Base-by-base conservation (phyloP, 2,888 invertebrate genomes). In the Beris chalybata region DNA sequence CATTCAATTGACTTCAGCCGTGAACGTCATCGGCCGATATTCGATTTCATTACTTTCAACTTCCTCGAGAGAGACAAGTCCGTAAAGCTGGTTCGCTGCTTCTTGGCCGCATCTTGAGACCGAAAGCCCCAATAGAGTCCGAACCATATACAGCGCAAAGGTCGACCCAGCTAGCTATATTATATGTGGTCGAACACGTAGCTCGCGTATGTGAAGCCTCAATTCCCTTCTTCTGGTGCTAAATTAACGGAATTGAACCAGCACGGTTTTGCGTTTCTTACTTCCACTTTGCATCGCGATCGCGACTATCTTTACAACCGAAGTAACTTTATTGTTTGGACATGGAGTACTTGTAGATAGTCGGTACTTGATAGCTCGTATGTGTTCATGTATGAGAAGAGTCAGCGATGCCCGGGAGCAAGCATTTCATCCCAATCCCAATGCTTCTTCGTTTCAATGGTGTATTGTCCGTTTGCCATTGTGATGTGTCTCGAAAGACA, bases 11-110 rank as follows among this genome's bases (percentile, higher is more conserved):
- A 68, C 68, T 68, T 22, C 52, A 52, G 30, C 61, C 15, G 38
- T 61, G 61, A 43, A 38, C 61, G 61, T 67, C 67, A 67, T 67
- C 67, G 54, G 44, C 38, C 58, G 59, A 64, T 67, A 58, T 67
- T 67, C 67, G 65, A 67, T 65, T 67, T 67, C 64, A 59, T 67
- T 67, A 67, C 59, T 67, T 30, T 53, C 63, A 58, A 67, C 67
- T 67, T 67, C 67, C 67, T 67, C 67, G 55, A 67, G 31, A 67
- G 31, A 47, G 64, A 65, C 56, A 48, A 13, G 38, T 31, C 30
- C 29, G 44, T 15, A n/a, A 64, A 52, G 56, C 55, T 38, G 55
- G 43, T 65, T 55, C 50, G 44, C 47, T 47, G 61, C 54, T 63
- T 32, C 50, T 61, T 50, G 47, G 32, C 48, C 31, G 38, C 38